Evolutionary conservation across 2,888 invertebrate genomes (phyloP).

Genomic region (Metallyticus violacea): DNA sequence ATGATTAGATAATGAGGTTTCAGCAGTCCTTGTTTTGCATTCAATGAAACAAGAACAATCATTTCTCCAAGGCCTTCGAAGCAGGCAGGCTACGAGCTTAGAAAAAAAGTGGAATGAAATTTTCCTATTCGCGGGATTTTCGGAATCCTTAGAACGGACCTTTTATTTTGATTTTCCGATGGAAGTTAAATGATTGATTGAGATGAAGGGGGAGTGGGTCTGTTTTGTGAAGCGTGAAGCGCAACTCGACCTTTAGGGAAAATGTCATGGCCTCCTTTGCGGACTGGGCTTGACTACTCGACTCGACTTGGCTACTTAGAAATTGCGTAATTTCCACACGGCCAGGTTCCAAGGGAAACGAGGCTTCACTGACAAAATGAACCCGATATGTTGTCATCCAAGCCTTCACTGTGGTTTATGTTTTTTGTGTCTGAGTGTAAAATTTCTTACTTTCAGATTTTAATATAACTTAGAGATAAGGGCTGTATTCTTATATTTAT

Average conservation of each 20-base stretch:
- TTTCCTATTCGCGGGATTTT: background rate
- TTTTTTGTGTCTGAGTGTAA: too few relatives aligned
- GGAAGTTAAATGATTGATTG: background rate
- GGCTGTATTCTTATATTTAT: too few relatives aligned
- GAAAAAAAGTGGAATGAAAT: background rate
- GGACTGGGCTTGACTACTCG: background rate
- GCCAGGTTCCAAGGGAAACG: background rate
- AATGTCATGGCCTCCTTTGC: conserved; percentile 2
- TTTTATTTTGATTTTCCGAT: background rate
- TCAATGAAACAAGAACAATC: background rate
- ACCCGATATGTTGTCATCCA: background rate
- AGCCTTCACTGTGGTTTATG: too few relatives aligned
- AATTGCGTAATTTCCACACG: background rate
- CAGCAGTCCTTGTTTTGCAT: background rate
- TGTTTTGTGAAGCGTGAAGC: background rate
- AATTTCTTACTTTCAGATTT: too few relatives aligned
- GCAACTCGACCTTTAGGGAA: background rate
- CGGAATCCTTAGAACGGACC: background rate
- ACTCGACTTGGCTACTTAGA: background rate
- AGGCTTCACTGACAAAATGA: background rate
- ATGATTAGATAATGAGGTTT: background rate
- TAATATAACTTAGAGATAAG: too few relatives aligned
- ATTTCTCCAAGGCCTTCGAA: background rate
- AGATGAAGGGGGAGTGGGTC: background rate
- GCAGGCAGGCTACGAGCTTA: background rate